Conservation (phyloP, 2,113 vertebrate species). For the Ptilonorhynchus violaceus region DNA sequence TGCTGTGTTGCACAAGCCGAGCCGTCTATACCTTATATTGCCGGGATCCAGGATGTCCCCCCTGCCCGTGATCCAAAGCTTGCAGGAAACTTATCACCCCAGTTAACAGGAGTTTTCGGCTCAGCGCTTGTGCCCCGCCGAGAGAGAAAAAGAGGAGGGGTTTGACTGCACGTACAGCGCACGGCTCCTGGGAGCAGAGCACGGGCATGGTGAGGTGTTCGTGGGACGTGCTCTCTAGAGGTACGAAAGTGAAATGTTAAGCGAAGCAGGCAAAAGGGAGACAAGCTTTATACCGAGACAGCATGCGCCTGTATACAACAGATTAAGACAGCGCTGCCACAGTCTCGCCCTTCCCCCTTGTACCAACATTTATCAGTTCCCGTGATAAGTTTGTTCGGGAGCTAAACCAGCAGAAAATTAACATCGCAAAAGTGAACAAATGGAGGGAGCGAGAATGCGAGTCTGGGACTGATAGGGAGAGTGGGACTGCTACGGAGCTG, state of each 20-base stretch:
- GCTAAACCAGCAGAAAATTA: neutral
- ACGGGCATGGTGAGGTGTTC: neutral
- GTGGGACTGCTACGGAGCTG: neutral
- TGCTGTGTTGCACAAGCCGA: neutral
- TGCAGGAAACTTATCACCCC: neutral
- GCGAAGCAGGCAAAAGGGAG: neutral
- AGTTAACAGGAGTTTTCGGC: neutral
- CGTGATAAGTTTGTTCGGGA: neutral
- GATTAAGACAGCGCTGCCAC: neutral
- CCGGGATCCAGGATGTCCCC: neutral
- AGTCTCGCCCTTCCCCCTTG: neutral
- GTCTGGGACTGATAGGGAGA: neutral
- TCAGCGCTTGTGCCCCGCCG: neutral
- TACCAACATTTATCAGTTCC: neutral
- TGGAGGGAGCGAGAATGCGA: neutral
- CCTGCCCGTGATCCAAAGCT: neutral
- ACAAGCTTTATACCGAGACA: neutral
- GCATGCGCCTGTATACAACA: rapidly evolving
- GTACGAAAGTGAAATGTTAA: neutral
- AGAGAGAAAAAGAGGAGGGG: neutral
- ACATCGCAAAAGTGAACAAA: neutral
- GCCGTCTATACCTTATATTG: neutral
- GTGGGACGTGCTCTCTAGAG: neutral
- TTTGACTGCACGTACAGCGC: neutral
- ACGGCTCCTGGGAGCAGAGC: neutral